Evolutionary conservation across 1,140 invertebrate genomes (phyloP), one percentile per base, ranked within the genome.

Genomic region (Whitmania pigra): DNA sequence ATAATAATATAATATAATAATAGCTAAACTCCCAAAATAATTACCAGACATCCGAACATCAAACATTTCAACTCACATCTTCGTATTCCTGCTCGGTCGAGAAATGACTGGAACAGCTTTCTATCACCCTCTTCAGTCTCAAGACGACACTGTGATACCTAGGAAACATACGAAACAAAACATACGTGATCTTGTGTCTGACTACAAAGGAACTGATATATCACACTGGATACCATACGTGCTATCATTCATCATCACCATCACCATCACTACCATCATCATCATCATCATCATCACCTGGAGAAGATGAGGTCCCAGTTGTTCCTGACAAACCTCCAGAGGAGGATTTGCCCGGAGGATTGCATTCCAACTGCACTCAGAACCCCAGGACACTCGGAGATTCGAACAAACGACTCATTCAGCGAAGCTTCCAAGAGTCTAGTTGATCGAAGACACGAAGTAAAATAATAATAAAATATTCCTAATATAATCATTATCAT

Each of bases 251-350:
- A n/a, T n/a, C n/a, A n/a, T 22, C 29, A 22, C 9, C 20, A 20
- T 25, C 0, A 15, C 15, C 20, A 63, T 11, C 57, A 63, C 22
- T 20, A 22, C 15, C 57, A 17, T 63, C 57, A 63, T 63, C 57
- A 63, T 63, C 15, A 17, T 63, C 57, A 63, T n/a, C 20, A 13
- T 18, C 57, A 63, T 25, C 11, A 63, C 73, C 72, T 73, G 18
- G 81, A 79, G 72, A 88, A 84, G 73, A 90, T 83, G 60, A 85
- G 82, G 4, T 85, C 78, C 88, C 89, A 90, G 73, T 89, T 86
- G 0, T 87, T 86, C 77, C 88, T 86, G 0, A 91, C 80, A 81
- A 89, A 89, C 74, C 88, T 82, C 89, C 89, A 90, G 5, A 88
- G 88, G 11, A 89, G 79, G 9, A 88, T 80, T 69, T 86, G 82